phyloP scores from a whole-genome alignment of 2,888 invertebrate genomes.

The Eilema caniola region DNA sequence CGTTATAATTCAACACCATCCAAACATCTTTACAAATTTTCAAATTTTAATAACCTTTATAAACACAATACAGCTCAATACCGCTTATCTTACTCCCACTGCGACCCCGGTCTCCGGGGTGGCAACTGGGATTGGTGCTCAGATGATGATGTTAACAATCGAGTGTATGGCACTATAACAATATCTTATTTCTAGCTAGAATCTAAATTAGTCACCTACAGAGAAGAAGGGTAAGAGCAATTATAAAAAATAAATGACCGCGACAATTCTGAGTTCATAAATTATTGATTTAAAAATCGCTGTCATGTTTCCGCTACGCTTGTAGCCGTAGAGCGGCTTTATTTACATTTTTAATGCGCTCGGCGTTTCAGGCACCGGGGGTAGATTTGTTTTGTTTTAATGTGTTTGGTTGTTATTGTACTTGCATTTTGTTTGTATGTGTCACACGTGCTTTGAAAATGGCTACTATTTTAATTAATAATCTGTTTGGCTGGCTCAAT shows the following conservation, averaged over 20 bases:
- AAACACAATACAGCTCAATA: no score
- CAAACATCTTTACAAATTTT: no score
- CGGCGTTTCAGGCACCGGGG: conserved; percentile 47
- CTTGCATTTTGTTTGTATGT: conserved; percentile 16
- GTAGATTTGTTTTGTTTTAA: conserved; percentile 47
- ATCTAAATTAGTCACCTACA: no score
- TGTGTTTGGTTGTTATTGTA: conserved; percentile 33
- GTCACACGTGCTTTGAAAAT: conserved; percentile 10
- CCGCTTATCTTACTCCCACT: no score
- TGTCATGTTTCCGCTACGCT: conserved; percentile 18
- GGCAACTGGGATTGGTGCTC: no score
- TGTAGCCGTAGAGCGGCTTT: neutral
- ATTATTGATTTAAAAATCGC: conserved; percentile 24
- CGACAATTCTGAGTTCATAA: conserved; percentile 17
- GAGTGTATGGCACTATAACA: no score
- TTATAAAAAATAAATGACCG: neutral
- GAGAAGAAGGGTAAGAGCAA: neutral
- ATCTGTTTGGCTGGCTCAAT: neutral
- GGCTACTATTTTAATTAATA: conserved; percentile 14
- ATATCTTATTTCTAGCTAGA: no score
- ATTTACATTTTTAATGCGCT: conserved; percentile 62
- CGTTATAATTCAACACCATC: no score
- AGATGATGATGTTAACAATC: no score
- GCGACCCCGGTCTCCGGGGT: no score
- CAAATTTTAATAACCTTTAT: no score